Conservation (phyloP, 2,797 vertebrate species). For the Tragopan temminckii region DNA sequence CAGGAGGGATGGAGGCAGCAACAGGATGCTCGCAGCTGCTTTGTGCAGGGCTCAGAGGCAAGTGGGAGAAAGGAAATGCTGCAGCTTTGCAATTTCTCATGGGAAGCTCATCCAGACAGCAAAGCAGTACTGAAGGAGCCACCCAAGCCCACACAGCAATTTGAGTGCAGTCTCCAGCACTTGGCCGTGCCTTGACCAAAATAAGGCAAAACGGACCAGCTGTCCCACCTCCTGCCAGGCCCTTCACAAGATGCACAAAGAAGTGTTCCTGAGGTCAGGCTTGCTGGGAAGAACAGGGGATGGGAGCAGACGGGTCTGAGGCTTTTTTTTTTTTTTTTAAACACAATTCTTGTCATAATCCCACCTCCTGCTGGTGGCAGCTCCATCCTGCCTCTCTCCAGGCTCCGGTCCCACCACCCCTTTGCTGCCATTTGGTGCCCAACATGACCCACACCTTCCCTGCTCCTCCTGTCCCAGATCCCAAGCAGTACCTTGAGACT, state of each 20-base stretch:
- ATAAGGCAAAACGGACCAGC: background rate
- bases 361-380: background rate
- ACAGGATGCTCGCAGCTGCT: background rate
- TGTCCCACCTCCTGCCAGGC: background rate
- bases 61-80: background rate
- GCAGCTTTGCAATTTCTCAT: background rate
- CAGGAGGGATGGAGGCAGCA: background rate
- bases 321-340: background rate
- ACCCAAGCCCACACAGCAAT: background rate
- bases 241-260: background rate
- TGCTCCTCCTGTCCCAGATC: background rate
- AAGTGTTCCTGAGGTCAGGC: background rate
- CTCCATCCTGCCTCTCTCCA: background rate
- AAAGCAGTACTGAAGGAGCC: background rate
- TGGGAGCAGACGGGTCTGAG: background rate
- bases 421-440: rapidly evolving
- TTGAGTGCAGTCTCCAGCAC: rapidly evolving
- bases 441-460: background rate
- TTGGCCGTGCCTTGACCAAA: background rate
- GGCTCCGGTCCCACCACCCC: background rate
- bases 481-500: background rate
- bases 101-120: background rate
- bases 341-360: background rate
- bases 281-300: background rate
- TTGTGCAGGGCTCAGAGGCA: background rate